Conservation (phyloP, 2,888 invertebrate species). For the Caenorhabditis angaria region DNA sequence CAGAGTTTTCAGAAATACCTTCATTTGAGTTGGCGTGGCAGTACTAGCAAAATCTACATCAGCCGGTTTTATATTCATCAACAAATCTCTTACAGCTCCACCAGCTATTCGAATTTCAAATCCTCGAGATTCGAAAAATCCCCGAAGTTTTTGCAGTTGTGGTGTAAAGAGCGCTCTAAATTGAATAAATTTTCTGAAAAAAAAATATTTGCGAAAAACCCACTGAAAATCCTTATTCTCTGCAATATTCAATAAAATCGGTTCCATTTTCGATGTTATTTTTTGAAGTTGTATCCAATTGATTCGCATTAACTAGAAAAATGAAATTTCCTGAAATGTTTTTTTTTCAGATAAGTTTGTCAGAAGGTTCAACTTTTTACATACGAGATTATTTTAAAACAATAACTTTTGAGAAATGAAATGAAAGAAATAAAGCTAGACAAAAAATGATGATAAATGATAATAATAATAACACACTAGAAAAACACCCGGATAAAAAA, state of each 20-base stretch:
- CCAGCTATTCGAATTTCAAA: slow-evolving; percentile 81
- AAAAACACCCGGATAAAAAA: slow-evolving; percentile 16
- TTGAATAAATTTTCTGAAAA: too few relatives aligned
- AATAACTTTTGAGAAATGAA: too few relatives aligned
- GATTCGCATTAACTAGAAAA: background rate
- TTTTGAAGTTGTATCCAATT: slow-evolving; percentile 8
- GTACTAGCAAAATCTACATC: slow-evolving; percentile 98
- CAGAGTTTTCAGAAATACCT: too few relatives aligned
- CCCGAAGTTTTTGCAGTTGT: slow-evolving; percentile 81
- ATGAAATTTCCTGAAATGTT: slow-evolving; percentile 63
- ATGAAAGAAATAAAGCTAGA: slow-evolving; percentile 1
- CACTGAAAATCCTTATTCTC: slow-evolving; percentile 16
- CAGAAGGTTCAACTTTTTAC: slow-evolving; percentile 79
- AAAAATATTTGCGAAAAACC: background rate
- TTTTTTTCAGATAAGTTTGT: slow-evolving; percentile 80
- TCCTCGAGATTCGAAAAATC: slow-evolving; percentile 79
- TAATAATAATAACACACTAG: slow-evolving; percentile 4
- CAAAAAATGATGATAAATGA: background rate
- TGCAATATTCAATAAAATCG: slow-evolving; percentile 19
- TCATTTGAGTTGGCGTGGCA: slow-evolving; percentile 95
- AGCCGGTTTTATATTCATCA: slow-evolving; percentile 78
- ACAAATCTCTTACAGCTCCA: slow-evolving; percentile 86
- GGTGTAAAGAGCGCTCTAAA: slow-evolving; percentile 82
- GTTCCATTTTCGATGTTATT: slow-evolving; percentile 27
- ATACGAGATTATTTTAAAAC: background rate